phyloP scores from a whole-genome alignment of 2,797 vertebrate species.

The Nasua narica region DNA sequence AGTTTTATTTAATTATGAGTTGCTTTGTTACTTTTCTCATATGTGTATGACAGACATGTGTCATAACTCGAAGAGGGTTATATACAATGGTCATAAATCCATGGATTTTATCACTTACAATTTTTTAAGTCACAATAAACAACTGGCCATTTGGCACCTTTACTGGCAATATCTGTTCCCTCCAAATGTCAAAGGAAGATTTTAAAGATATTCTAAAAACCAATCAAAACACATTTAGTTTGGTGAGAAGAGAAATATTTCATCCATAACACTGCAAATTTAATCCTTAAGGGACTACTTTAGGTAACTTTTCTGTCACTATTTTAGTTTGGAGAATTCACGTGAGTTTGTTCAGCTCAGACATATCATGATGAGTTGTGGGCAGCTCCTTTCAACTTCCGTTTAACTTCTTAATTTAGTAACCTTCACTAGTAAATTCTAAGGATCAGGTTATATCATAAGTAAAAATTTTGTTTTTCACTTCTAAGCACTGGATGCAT shows the following conservation, averaged over 20 bases:
- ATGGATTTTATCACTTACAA: not conserved
- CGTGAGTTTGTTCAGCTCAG: slow-evolving; percentile 38
- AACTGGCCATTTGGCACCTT: not conserved
- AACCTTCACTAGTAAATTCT: not conserved
- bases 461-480: not conserved
- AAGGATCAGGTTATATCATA: not conserved
- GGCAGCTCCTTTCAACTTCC: not conserved
- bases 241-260: not conserved
- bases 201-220: not conserved
- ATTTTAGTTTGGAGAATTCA: slow-evolving; percentile 23
- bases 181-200: not conserved
- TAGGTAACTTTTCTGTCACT: not conserved
- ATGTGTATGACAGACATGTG: not conserved
- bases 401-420: slow-evolving; percentile 27
- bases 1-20: not conserved
- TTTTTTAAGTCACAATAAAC: not conserved
- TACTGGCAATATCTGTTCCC: not conserved
- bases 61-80: not conserved
- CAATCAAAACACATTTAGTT: not conserved
- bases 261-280: not conserved
- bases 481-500: not conserved
- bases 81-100: not conserved
- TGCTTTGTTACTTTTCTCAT: not conserved
- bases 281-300: not conserved
- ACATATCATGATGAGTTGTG: not conserved